A percentile compares a stretch with the other conserved stretches of the same genome.
These are phyloP conservation scores for Barypeithes pellucidus DNA, from an alignment of 2,888 invertebrate genomes.

Conservation along the genomic window DNA sequence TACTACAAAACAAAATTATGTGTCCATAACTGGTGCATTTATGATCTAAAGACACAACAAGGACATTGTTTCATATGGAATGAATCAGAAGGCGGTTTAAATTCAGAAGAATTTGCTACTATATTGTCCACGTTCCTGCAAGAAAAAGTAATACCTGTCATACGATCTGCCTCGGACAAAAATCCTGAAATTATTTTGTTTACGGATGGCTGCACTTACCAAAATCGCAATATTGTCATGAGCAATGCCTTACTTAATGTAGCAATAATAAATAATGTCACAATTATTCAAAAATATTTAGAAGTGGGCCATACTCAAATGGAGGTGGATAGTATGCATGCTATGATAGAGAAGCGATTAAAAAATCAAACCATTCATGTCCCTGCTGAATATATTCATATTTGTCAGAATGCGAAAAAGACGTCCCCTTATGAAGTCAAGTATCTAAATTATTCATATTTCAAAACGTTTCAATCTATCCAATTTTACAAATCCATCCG, in stretches of 20 bases:
- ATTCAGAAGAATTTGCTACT: slow-evolving; percentile 11
- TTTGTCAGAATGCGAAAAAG: slow-evolving; percentile 1
- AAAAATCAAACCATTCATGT: not conserved
- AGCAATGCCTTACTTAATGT: slow-evolving; percentile 52
- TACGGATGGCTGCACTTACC: slow-evolving; percentile 42
- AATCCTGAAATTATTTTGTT: slow-evolving; percentile 36
- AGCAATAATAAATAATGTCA: slow-evolving; percentile 40
- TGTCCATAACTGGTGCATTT: slow-evolving; percentile 35
- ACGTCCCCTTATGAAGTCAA: not conserved
- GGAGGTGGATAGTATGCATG: slow-evolving; percentile 55
- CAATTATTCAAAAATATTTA: slow-evolving; percentile 52
- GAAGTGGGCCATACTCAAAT: slow-evolving; percentile 56
- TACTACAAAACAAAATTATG: slow-evolving; percentile 33
- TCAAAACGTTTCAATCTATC: slow-evolving; percentile 3
- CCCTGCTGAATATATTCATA: not conserved
- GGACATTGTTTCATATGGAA: slow-evolving; percentile 32
- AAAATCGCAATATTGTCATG: slow-evolving; percentile 41
- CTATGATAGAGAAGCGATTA: slow-evolving; percentile 46
- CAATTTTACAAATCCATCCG: slow-evolving; percentile 26
- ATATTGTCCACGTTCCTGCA: slow-evolving; percentile 45
- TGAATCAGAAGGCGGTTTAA: slow-evolving; percentile 25
- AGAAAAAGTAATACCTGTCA: slow-evolving; percentile 8
- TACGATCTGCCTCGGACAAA: not conserved
- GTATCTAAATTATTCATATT: slow-evolving; percentile 8
- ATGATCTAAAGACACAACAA: slow-evolving; percentile 47